Evolutionary conservation across 1,140 invertebrate genomes (phyloP).

Genomic region (Calephelis virginiensis): DNA sequence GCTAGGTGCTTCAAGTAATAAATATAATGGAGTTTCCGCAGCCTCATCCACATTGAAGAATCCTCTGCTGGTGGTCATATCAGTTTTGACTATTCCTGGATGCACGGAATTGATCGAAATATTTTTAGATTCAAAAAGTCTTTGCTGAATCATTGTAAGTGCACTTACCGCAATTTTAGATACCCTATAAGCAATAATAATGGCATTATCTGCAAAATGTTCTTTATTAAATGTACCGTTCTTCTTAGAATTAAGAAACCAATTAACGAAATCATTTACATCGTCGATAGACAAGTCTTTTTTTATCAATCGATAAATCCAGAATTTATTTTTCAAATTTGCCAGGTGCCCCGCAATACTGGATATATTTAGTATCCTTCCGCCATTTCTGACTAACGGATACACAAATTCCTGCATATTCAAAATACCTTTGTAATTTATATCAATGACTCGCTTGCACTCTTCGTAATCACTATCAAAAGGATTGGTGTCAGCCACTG

Average conservation of each 20-base stretch:
- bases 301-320: conserved; percentile 76
- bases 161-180: conserved; percentile 85
- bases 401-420: conserved; percentile 82
- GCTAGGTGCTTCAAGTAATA: conserved; percentile 53
- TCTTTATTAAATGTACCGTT: conserved; percentile 60
- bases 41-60: conserved; percentile 82
- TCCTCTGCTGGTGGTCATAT: conserved; percentile 84
- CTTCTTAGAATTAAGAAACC: conserved; percentile 80
- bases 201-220: conserved; percentile 76
- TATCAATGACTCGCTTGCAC: conserved; percentile 81
- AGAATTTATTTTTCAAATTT: conserved; percentile 76
- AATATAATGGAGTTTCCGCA: conserved; percentile 54
- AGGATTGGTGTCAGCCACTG: conserved; percentile 80
- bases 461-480: conserved; percentile 80
- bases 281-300: conserved; percentile 78
- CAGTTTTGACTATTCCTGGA: conserved; percentile 84
- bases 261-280: conserved; percentile 80
- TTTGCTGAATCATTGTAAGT: conserved; percentile 82
- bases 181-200: conserved; percentile 80
- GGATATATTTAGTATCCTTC: conserved; percentile 86
- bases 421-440: conserved; percentile 83
- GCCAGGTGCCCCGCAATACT: conserved; percentile 83
- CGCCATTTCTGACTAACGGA: conserved; percentile 83
- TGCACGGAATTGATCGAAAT: conserved; percentile 84
- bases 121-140: conserved; percentile 77